Evolutionary conservation across 2,113 vertebrate species (phyloP).

Genomic region (Galbula dea): DNA sequence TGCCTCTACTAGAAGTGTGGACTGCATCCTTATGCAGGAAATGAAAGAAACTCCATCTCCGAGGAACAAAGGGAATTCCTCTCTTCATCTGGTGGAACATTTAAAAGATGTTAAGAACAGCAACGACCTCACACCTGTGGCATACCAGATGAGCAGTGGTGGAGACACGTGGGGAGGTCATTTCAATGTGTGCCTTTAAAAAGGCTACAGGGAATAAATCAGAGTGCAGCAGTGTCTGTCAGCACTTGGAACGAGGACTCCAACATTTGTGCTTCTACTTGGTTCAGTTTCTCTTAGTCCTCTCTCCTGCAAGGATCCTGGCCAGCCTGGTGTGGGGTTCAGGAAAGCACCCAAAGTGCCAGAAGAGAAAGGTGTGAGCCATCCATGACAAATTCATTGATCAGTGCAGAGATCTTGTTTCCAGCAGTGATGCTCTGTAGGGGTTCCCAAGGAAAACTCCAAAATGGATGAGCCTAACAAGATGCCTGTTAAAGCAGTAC

Average conservation of each 20-base stretch:
- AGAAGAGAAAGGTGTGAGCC: not conserved
- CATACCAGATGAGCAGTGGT: slow-evolving; percentile 19
- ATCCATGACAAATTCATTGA: not conserved
- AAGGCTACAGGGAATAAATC: slow-evolving; percentile 30
- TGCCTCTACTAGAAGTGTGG: slow-evolving; percentile 26
- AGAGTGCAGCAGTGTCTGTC: not conserved
- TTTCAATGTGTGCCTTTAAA: slow-evolving; percentile 32
- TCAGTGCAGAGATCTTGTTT: not conserved
- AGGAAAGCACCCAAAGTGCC: not conserved
- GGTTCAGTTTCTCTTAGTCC: not conserved
- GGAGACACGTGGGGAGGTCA: slow-evolving; percentile 25
- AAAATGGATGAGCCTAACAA: not conserved
- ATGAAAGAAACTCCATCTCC: slow-evolving; percentile 50
- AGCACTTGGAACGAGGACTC: not conserved
- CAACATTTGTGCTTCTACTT: not conserved
- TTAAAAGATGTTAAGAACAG: slow-evolving; percentile 58
- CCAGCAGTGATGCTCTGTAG: not conserved
- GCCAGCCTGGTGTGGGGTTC: not conserved
- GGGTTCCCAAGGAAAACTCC: not conserved
- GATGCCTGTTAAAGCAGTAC: not conserved
- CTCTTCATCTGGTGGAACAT: slow-evolving; percentile 55
- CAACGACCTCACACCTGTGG: slow-evolving; percentile 56
- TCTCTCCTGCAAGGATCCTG: not conserved
- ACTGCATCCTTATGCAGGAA: slow-evolving; percentile 60
- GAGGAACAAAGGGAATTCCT: slow-evolving; percentile 60